Evolutionary conservation across 2,888 invertebrate species (phyloP), one percentile per base, ranked within the genome.

Genomic region (Mimachlamys varia): DNA sequence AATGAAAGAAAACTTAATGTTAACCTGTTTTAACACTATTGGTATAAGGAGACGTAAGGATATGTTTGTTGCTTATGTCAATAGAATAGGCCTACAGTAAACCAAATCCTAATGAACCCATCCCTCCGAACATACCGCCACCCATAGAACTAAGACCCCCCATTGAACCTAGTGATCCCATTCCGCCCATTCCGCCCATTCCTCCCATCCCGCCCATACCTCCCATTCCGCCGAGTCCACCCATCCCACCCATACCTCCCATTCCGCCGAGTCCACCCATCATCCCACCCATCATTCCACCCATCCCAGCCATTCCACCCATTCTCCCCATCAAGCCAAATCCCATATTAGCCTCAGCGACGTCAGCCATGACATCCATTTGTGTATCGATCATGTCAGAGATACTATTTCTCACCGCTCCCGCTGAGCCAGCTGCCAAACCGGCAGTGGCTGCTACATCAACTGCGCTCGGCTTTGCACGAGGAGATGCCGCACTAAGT

Each of bases 261-360:
- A 53, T 13, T 19, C 17, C 13, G 5, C 53, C 53, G 12, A 53
- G 5, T 55, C 88, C 88, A 15, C 88, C 88, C 49, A 88, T 88
- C 88, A 44, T 55, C n/a, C 50, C 37, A 0, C 89, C 62, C 37
- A 37, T 37, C 92, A 93, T 50, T 89, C 91, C 50, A 55, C 88
- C 0, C 87, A 90, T 89, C 33, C 90, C 91, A 15, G 55, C 89
- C 38, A 49, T 88, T 0, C 90, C 91, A 22, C 17, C 53, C 15
- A 87, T 38, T 13, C 58, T 76, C 0, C 49, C 58, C 50, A 90
- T 90, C 2, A 44, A 89, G 0, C 90, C 91, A 15, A 92, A 92
- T 17, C 55, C 90, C 0, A 88, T 91, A 5, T 87, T 92, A 87
- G 90, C 91, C n/a, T 87, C 92, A 0, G 88, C 76, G 22, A 87